Evolutionary conservation across 2,888 invertebrate genomes (phyloP), one percentile per base, ranked within the genome.

Genomic region (Bruchidius siliquastri): DNA sequence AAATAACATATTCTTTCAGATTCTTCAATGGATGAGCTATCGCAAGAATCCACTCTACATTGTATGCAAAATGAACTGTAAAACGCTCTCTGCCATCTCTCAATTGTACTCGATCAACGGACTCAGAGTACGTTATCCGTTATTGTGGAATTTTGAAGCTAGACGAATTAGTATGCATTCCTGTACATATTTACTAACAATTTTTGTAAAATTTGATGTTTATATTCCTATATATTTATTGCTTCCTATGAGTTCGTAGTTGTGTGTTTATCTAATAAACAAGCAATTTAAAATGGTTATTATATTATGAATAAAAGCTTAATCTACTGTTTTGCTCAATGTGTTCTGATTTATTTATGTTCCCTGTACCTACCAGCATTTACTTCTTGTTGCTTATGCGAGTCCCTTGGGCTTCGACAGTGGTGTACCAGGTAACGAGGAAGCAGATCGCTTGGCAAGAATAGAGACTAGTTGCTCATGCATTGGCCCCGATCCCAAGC

Each of bases 1-100:
- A 68, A 21, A 68, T 10, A 18, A 78, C 88, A 88, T 79, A 86
- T 67, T 22, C 20, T 71, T 88, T 86, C 90, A 90, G 95, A 95
- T 87, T 93, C 94, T 77, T 93, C 94, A 72, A 90, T 95, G 90
- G 95, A 95, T 87, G 95, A 95, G 84, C 88, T 95, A 68, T 95
- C 95, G 0, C 94, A 95, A 86, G 95, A 95, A 83, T 95, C 95
- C n/a, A 92, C 93, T 79, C 92, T 95, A 85, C 93, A 94, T 84
- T 93, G 93, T 87, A 93, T 94, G 93, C 93, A 93, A 87, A 93
- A 92, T 82, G 94, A 94, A 87, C 93, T 93, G 83, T 92, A 87
- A 87, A 83, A 75, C 49, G 18, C 49, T 49, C 49, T 49, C 49
- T 30, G n/a, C n/a, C 26, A 26, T 49, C 3, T 49, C 13, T 13